Evolutionary conservation across 2,888 invertebrate species (phyloP).

Genomic region (Reticulitermes lucifugus): DNA sequence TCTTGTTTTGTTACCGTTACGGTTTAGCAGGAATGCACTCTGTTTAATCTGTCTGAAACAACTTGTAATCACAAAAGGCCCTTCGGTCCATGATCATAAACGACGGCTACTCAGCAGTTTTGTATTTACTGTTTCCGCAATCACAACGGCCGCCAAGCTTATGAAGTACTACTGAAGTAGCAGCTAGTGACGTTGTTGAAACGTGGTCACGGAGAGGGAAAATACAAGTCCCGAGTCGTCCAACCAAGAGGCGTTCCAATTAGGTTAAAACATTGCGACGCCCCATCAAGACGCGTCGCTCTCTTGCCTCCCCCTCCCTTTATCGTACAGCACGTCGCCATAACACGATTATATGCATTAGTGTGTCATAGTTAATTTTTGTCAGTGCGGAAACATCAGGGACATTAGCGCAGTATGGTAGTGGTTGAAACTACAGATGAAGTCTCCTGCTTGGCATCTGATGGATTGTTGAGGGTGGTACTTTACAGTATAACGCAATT

Average conservation of each 20-base stretch:
- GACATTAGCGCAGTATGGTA: constrained; percentile 9
- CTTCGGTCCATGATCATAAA: too few relatives aligned
- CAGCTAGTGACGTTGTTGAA: not conserved
- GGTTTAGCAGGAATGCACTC: too few relatives aligned
- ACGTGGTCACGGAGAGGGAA: constrained; percentile 19
- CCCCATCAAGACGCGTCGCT: constrained; percentile 39
- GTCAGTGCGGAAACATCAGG: constrained; percentile 52
- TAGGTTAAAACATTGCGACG: constrained; percentile 53
- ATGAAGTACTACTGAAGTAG: too few relatives aligned
- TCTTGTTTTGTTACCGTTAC: too few relatives aligned
- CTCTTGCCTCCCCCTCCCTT: not conserved
- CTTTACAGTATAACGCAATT: constrained; percentile 50
- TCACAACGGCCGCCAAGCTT: too few relatives aligned
- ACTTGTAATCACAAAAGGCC: too few relatives aligned
- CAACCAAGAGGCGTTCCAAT: constrained; percentile 46
- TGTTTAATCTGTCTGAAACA: too few relatives aligned
- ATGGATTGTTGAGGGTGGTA: constrained; percentile 39
- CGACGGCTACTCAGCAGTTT: too few relatives aligned
- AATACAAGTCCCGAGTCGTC: constrained; percentile 12
- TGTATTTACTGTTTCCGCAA: too few relatives aligned
- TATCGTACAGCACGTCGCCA: constrained; percentile 26
- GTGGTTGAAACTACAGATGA: constrained; percentile 26
- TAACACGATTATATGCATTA: constrained; percentile 62
- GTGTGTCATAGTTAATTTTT: constrained; percentile 60
- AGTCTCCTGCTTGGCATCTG: constrained; percentile 22